Evolutionary conservation across 1,140 invertebrate species (phyloP).

Genomic region (Anagrus nilaparvatae): DNA sequence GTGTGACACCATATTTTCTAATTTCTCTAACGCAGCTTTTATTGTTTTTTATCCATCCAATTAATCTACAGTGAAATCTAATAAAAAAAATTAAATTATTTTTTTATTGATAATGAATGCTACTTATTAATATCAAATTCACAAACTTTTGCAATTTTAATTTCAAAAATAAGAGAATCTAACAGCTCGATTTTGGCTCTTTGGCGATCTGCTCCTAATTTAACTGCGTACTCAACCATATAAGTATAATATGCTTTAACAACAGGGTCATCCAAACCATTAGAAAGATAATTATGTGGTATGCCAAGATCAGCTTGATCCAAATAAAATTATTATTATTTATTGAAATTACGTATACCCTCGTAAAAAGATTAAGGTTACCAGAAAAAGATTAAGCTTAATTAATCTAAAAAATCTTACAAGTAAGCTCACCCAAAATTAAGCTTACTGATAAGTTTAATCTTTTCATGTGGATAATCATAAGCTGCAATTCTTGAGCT

Average conservation of each 20-base stretch:
- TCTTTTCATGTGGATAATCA: no score
- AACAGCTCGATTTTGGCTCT: not conserved
- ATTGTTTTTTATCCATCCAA: slow-evolving; percentile 64
- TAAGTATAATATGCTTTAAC: not conserved
- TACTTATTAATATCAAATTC: no score
- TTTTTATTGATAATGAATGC: no score
- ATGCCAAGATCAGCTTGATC: not conserved
- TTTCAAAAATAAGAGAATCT: not conserved
- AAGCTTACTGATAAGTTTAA: no score
- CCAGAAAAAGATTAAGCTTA: no score
- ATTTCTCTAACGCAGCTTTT: slow-evolving; percentile 46
- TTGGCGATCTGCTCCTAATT: not conserved
- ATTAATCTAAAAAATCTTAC: no score
- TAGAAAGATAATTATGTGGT: not conserved
- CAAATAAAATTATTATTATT: no score
- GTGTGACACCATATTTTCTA: slow-evolving; percentile 43
- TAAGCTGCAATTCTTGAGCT: no score
- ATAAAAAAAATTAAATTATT: no score
- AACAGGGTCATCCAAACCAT: not conserved
- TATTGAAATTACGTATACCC: no score
- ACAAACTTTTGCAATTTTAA: not conserved
- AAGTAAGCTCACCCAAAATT: no score
- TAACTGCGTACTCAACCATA: not conserved
- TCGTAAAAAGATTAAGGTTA: no score
- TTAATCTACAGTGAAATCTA: slow-evolving; percentile 42